These are phyloP conservation scores for Hirtodrosophila confusa DNA, from an alignment of 2,888 invertebrate genomes.

Conservation along the genomic window DNA sequence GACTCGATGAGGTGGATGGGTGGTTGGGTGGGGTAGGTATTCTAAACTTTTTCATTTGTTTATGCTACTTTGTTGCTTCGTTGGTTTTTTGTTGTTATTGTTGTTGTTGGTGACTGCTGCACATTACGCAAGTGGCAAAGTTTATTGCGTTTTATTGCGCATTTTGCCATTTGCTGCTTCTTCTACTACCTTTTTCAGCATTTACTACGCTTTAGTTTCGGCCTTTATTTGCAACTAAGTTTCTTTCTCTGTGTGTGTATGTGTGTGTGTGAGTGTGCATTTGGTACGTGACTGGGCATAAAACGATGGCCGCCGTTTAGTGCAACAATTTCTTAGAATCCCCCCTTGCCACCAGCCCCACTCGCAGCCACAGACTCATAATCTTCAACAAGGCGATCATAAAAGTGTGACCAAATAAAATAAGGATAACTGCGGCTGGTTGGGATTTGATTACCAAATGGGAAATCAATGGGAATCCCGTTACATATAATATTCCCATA, in stretches of 20 bases:
- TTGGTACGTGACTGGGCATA: conserved; percentile 44
- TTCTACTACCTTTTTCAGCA: conserved; percentile 32
- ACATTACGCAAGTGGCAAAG: conserved; percentile 69
- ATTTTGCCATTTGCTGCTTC: conserved; percentile 43
- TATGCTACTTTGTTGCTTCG: conserved; percentile 58
- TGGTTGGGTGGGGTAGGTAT: conserved; percentile 4
- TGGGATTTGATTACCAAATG: neutral
- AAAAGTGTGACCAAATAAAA: conserved; percentile 39
- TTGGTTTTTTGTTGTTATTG: conserved; percentile 18
- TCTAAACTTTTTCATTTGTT: conserved; percentile 60
- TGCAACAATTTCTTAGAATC: conserved; percentile 27
- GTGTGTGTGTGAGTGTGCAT: conserved; percentile 4
- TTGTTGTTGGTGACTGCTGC: conserved; percentile 20
- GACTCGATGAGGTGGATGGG: neutral
- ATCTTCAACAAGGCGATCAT: conserved; percentile 15
- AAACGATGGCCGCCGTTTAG: conserved; percentile 23
- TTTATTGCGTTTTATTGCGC: conserved; percentile 72
- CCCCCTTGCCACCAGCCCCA: neutral
- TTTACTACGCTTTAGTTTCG: conserved; percentile 48
- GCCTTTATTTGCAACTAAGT: conserved; percentile 22
- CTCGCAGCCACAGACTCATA: neutral
- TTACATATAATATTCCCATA: no score
- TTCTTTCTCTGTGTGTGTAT: neutral
- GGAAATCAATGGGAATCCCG: no score
- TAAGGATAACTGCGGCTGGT: conserved; percentile 1